These are phyloP conservation scores for Chymomyza costata DNA, from an alignment of 1,140 invertebrate genomes.

Conservation along the genomic window DNA sequence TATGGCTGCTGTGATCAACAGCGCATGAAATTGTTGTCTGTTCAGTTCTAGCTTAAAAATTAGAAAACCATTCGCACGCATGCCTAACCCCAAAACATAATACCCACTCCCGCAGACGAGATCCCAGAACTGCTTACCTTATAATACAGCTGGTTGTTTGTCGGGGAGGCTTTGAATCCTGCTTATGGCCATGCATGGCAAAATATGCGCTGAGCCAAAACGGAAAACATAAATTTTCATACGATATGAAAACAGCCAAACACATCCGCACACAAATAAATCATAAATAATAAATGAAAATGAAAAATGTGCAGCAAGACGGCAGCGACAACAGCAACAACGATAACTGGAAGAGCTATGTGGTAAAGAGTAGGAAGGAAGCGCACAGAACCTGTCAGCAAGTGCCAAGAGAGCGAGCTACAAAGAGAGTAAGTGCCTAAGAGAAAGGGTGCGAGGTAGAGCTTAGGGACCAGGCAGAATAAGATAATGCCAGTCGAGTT, in stretches of 20 bases:
- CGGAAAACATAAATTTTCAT: slow-evolving; percentile 67
- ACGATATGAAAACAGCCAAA: slow-evolving; percentile 67
- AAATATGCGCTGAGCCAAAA: slow-evolving; percentile 36
- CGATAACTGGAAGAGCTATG: not conserved
- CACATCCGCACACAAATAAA: slow-evolving; percentile 71
- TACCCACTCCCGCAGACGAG: too few relatives aligned
- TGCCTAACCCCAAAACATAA: too few relatives aligned
- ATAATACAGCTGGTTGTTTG: too few relatives aligned
- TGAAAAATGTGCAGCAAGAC: slow-evolving; percentile 63
- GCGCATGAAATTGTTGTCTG: slow-evolving; percentile 65
- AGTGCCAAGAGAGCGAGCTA: slow-evolving; percentile 12
- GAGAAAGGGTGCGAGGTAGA: not conserved
- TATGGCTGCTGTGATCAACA: slow-evolving; percentile 40
- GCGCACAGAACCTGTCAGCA: slow-evolving; percentile 66
- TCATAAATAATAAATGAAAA: slow-evolving; percentile 73
- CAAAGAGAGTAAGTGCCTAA: not conserved
- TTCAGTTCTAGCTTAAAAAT: slow-evolving; percentile 46
- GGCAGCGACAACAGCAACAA: slow-evolving; percentile 6
- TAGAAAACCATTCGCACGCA: too few relatives aligned
- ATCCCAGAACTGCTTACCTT: too few relatives aligned
- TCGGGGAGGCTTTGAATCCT: too few relatives aligned
- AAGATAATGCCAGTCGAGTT: slow-evolving; percentile 30
- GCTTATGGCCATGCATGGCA: not conserved
- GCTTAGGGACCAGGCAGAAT: slow-evolving; percentile 51
- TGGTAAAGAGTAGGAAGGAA: slow-evolving; percentile 27